phyloP scores from a whole-genome alignment of 1,140 invertebrate genomes.

The Drosophila santomea region DNA sequence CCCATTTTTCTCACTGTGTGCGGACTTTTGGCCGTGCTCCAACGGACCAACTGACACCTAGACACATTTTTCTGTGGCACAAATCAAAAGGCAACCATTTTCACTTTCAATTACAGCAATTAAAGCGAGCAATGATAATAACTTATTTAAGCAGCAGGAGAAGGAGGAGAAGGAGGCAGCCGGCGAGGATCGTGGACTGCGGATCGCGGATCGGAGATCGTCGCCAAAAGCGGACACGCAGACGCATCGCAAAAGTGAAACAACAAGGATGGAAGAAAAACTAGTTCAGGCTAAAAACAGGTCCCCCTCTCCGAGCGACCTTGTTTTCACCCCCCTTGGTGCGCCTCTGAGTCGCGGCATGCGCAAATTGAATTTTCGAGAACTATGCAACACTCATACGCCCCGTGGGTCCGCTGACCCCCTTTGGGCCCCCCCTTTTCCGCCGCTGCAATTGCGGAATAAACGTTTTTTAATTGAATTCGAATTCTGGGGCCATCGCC shows the following conservation, averaged over 20 bases:
- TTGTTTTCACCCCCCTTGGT: conserved; percentile 15
- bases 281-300: conserved; percentile 63
- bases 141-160: conserved; percentile 71
- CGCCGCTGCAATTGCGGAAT: conserved; percentile 70
- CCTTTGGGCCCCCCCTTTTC: not conserved
- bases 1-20: conserved; percentile 3
- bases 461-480: conserved; percentile 83
- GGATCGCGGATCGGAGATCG: conserved; percentile 17
- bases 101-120: conserved; percentile 84
- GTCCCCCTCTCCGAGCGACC: conserved; percentile 8
- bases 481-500: conserved; percentile 66
- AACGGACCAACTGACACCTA: conserved; percentile 70
- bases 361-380: conserved; percentile 80
- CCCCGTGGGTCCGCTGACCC: conserved; percentile 65
- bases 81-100: conserved; percentile 83
- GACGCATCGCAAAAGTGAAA: conserved; percentile 13
- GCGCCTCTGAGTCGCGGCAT: conserved; percentile 21
- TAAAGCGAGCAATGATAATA: conserved; percentile 83
- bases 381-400: conserved; percentile 82
- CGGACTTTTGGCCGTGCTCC: conserved; percentile 32
- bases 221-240: conserved; percentile 40
- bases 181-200: conserved; percentile 14
- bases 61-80: conserved; percentile 80
- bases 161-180: not conserved
- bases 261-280: conserved; percentile 44